Conservation (phyloP, 2,797 vertebrate genomes). For the Etheostoma nigrum region DNA sequence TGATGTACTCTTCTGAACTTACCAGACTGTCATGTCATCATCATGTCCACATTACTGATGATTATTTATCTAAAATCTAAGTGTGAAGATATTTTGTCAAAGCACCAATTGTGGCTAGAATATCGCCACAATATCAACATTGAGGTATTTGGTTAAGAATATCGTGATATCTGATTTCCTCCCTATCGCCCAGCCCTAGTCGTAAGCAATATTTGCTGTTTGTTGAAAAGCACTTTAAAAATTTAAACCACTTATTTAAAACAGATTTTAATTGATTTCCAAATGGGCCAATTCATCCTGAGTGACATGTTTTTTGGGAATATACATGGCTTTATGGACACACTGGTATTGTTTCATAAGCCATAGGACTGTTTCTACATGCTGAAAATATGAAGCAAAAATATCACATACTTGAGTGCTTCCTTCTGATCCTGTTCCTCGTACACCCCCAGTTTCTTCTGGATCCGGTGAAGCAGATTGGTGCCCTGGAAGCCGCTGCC, state of each 20-base stretch:
- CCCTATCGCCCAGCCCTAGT: no score
- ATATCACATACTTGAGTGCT: conserved; percentile 86
- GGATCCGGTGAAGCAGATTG: conserved; percentile 92
- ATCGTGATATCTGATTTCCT: no score
- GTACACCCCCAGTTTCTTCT: conserved; percentile 88
- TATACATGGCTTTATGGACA: neutral
- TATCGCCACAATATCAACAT: no score
- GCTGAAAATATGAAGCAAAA: neutral
- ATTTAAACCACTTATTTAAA: neutral
- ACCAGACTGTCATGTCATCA: no score
- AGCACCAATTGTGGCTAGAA: no score
- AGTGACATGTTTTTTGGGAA: no score
- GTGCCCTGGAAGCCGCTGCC: conserved; percentile 97
- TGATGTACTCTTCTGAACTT: no score
- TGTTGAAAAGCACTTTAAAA: neutral
- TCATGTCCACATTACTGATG: no score
- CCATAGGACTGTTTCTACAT: neutral
- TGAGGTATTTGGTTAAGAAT: no score
- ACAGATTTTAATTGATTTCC: neutral
- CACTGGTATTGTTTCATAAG: neutral
- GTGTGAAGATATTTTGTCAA: no score
- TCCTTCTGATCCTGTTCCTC: conserved; percentile 93
- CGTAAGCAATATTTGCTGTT: neutral
- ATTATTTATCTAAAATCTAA: no score
- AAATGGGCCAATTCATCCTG: neutral